Evolutionary conservation across 37 sponge, comb jelly and placozoan species (phyloP), one percentile per base, ranked within the genome.

Genomic region (Axinella damicornis): DNA sequence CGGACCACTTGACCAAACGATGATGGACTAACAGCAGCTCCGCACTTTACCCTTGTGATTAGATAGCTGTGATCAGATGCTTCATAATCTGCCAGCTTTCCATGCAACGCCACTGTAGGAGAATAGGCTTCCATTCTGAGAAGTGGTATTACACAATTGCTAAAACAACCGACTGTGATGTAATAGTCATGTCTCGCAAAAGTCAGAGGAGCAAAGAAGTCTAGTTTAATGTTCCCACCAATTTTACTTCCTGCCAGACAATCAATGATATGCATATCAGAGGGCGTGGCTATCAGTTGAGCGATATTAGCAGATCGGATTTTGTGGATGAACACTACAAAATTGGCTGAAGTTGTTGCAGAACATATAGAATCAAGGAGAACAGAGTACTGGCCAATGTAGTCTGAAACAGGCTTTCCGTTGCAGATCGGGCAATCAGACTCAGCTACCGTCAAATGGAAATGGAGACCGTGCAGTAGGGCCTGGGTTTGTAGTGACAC

Each of bases 391-490:
- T 66, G 81, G 1, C 55, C 36, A 12, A 84, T 57, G 58, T 37
- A 67, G n/a, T 53, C 54, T 0, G 25, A 6, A 1, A 87, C 22
- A 38, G 80, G 53, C 20, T 54, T 25, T 18, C 52, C 55, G 2
- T 46, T 79, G 57, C 87, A 87, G 19, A 87, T 1, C 28, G 87
- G 87, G 25, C 87, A 87, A 17, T 59, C 37, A 5, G 20, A 12
- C 35, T 72, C 75, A n/a, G 64, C 53, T 15, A 73, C 65, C n/a
- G 67, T 73, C 24, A 87, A 31, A 46, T 87, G 87, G 21, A 79
- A 19, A 57, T 87, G 87, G 19, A 87, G 2, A 31, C 55, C 57
- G 62, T 73, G 73, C 34, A 87, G 65, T 34, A 87, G 54, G 12
- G 74, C 17, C 30, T 80, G 87, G 5, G 80, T 80, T 37, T 87